These are phyloP conservation scores for Endomychus coccineus DNA, from an alignment of 2,888 invertebrate genomes.

Conservation along the genomic window DNA sequence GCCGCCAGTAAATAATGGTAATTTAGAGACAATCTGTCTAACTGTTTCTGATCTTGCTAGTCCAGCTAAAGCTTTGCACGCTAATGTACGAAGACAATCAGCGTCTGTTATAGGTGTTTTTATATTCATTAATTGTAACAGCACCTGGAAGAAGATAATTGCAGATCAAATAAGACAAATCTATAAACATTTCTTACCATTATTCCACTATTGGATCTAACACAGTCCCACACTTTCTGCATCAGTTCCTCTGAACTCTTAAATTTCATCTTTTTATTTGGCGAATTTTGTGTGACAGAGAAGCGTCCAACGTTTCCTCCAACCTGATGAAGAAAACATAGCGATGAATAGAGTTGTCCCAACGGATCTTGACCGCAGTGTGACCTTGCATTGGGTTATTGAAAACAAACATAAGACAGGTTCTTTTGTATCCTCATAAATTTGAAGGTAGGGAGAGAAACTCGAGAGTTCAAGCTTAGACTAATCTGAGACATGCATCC, in stretches of 20 bases:
- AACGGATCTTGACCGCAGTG: constrained; percentile 12
- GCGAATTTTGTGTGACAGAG: constrained; percentile 43
- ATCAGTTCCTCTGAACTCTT: constrained; percentile 78
- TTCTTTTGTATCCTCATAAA: too few species aligned
- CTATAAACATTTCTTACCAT: constrained; percentile 56
- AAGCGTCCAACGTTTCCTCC: constrained; percentile 47
- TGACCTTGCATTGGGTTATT: too few species aligned
- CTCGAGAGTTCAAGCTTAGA: too few species aligned
- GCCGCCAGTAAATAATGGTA: constrained; percentile 88
- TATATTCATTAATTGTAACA: constrained; percentile 80
- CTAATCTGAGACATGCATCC: too few species aligned
- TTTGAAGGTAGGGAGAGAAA: too few species aligned
- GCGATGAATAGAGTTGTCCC: too few species aligned
- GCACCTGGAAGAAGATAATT: constrained; percentile 48
- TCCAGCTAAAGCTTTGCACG: constrained; percentile 88
- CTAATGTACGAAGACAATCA: constrained; percentile 86
- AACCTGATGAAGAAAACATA: constrained; percentile 35
- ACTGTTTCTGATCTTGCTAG: constrained; percentile 90
- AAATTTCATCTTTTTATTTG: constrained; percentile 55
- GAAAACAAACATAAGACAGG: too few species aligned
- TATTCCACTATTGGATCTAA: constrained; percentile 91
- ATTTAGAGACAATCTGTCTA: constrained; percentile 88
- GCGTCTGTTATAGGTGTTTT: constrained; percentile 96
- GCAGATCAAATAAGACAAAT: constrained; percentile 6
- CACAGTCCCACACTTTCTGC: constrained; percentile 89